phyloP scores from a whole-genome alignment of 2,113 vertebrate species.

The Protomyctophum bolini region DNA sequence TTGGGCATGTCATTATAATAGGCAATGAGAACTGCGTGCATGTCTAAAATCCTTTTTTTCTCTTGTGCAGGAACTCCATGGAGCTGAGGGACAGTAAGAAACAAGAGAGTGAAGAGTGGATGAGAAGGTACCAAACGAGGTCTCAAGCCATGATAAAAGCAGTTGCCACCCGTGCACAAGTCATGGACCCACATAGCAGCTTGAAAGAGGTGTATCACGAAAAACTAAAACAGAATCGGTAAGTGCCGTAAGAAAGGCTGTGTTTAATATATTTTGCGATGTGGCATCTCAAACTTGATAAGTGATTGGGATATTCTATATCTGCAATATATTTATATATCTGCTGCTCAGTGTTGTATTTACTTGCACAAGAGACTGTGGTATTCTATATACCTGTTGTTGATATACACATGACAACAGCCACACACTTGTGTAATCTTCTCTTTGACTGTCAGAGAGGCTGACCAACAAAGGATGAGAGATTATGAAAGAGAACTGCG shows the following conservation, averaged over 20 bases:
- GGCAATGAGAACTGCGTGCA: background rate
- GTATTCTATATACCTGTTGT: no score
- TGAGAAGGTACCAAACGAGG: constrained; percentile 82
- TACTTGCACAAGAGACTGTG: no score
- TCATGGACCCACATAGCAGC: constrained; percentile 89
- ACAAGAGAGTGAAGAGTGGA: constrained; percentile 81
- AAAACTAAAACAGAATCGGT: constrained; percentile 85
- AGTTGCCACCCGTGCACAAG: constrained; percentile 84
- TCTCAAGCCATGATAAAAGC: constrained; percentile 83
- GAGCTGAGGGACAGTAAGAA: constrained; percentile 80
- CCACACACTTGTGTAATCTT: constrained; percentile 38
- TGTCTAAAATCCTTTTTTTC: background rate
- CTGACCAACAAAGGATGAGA: constrained; percentile 83
- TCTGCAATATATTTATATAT: no score
- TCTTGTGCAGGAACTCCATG: constrained; percentile 80
- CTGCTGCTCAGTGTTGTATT: no score
- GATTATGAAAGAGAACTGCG: constrained; percentile 89
- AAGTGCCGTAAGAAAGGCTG: constrained; percentile 49
- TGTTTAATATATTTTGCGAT: background rate
- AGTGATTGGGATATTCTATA: no score
- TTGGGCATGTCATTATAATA: background rate
- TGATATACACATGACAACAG: constrained; percentile 17
- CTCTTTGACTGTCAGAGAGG: constrained; percentile 77
- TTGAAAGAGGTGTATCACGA: constrained; percentile 85
- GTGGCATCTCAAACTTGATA: no score